Percentiles rank a stretch among this genome's conserved stretches.
phyloP scores from a whole-genome alignment of 2,888 invertebrate species.

The Ethmia dodecea region DNA sequence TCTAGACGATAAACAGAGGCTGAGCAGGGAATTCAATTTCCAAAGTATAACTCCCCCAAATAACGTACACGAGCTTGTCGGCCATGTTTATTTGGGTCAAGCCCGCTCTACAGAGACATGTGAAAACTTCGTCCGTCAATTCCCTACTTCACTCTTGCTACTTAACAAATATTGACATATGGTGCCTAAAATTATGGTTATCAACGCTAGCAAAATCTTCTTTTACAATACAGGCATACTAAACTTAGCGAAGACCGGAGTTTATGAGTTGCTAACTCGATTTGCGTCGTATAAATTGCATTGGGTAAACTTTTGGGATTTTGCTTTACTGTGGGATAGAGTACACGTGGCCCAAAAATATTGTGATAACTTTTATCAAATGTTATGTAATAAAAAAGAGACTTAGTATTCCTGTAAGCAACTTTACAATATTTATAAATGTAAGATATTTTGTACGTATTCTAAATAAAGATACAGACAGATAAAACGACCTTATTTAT shows the following conservation, averaged over 20 bases:
- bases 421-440: no score
- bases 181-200: slow-evolving; percentile 4
- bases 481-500: background rate
- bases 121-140: slow-evolving; percentile 58
- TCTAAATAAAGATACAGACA: no score
- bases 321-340: slow-evolving; percentile 3
- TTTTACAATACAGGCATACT: background rate
- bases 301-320: slow-evolving; percentile 5
- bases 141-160: slow-evolving; percentile 30
- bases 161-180: slow-evolving; percentile 31
- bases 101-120: slow-evolving; percentile 33
- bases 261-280: slow-evolving; percentile 7
- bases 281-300: slow-evolving; percentile 5
- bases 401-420: no score
- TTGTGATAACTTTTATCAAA: background rate
- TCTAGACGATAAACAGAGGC: slow-evolving; percentile 35
- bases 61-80: slow-evolving; percentile 51
- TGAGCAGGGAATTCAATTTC: slow-evolving; percentile 49
- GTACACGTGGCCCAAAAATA: slow-evolving; percentile 3
- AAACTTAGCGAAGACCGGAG: slow-evolving; percentile 3
- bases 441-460: no score
- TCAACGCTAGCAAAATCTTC: slow-evolving; percentile 10
- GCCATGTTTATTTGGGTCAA: slow-evolving; percentile 61
- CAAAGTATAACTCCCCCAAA: slow-evolving; percentile 42
- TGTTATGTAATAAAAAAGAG: no score